Evolutionary conservation across 2,113 vertebrate species (phyloP), one percentile per base, ranked within the genome.

Genomic region (Gymnogyps californianus): DNA sequence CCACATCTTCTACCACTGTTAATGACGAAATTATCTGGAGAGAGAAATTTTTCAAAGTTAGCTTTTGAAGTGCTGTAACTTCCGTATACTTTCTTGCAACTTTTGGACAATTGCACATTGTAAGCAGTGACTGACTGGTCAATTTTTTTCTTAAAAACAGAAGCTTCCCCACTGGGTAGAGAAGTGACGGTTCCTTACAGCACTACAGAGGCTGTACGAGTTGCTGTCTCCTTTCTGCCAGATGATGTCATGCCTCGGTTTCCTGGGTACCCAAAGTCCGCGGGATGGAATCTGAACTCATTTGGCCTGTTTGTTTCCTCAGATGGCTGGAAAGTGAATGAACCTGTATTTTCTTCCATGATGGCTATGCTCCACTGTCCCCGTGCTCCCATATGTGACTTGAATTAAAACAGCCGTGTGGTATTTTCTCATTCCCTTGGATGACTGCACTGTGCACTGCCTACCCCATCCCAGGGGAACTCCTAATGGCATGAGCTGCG

Each of bases 301-400:
- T 59, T 81, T 79, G 28, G 29, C 62, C 74, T 69, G n/a, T 65
- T 94, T 87, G 19, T 87, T 90, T 87, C 79, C 64, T 64, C 65
- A 61, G 65, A 87, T 25, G 81, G 49, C 36, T 84, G 65, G 83
- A 42, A 89, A 96, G 40, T 19, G 46, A 96, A 92, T 51, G 54
- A 87, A 91, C 36, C 58, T 70, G 89, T 72, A 16, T 90, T 89
- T 93, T 79, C 77, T 91, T 77, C 83, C 9, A 1, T 15, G 52
- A 54, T 70, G 69, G 59, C 81, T 52, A 3, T 36, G 72, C 8
- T 72, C 42, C 9, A 1, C 55, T 47, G 51, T 78, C 57, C 65
- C 42, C 1, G 0, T 28, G 40, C 16, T 87, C 24, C 64, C 26
- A 17, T 16, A 40, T 0, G 0, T 65, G 70, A 72, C 81, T 49